phyloP scores from a whole-genome alignment of 2,888 invertebrate species.

The Pheosia tremula region DNA sequence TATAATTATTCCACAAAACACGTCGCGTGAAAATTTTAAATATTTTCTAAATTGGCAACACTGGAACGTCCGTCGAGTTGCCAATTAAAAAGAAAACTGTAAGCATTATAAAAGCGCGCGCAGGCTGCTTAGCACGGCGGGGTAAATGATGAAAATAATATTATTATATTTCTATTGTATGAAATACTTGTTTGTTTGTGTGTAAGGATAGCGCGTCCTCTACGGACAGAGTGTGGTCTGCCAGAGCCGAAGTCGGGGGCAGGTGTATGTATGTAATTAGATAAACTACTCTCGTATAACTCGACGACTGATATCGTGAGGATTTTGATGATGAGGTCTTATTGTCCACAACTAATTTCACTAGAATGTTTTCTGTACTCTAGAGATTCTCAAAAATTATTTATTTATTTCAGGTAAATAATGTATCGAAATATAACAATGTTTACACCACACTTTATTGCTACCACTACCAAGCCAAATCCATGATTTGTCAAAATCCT shows the following conservation, averaged over 20 bases:
- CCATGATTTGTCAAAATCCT: slow-evolving; percentile 27
- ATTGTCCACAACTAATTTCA: too few relatives aligned
- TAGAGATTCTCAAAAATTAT: too few relatives aligned
- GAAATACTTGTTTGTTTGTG: slow-evolving; percentile 33
- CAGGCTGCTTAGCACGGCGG: slow-evolving; percentile 65
- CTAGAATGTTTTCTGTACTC: too few relatives aligned
- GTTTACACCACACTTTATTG: not conserved
- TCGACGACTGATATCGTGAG: slow-evolving; percentile 27
- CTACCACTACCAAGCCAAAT: not conserved
- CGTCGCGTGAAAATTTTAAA: slow-evolving; percentile 38
- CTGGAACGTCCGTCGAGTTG: slow-evolving; percentile 22
- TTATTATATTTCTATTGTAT: slow-evolving; percentile 24
- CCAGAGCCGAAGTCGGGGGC: slow-evolving; percentile 18
- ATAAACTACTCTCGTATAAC: slow-evolving; percentile 39
- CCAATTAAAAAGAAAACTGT: slow-evolving; percentile 20
- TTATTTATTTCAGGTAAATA: not conserved
- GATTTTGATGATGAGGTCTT: slow-evolving; percentile 23
- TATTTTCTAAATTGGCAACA: slow-evolving; percentile 27
- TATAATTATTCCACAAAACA: slow-evolving; percentile 11
- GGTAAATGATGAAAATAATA: slow-evolving; percentile 33
- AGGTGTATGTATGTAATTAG: slow-evolving; percentile 41
- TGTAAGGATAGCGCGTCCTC: slow-evolving; percentile 41
- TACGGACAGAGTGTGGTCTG: slow-evolving; percentile 37
- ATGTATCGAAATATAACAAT: not conserved
- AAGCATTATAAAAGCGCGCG: slow-evolving; percentile 14